A percentile compares a stretch with the other conserved stretches of the same genome.
These are phyloP conservation scores for Ichneumoninae sp. DNA, from an alignment of 2,888 invertebrate species.

Conservation along the genomic window DNA sequence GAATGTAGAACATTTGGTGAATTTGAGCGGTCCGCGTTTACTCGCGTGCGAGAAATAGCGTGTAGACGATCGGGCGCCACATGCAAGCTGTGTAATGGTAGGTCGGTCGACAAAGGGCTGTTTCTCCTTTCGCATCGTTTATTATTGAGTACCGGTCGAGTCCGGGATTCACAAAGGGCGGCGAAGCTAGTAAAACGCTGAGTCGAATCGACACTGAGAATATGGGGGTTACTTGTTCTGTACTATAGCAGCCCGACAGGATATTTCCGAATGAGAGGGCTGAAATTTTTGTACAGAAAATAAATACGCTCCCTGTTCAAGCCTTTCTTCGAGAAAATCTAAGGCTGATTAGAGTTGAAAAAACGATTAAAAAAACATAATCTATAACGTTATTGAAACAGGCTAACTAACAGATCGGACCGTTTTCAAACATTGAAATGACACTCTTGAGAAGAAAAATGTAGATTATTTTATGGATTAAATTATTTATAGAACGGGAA, in stretches of 20 bases:
- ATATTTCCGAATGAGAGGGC: neutral
- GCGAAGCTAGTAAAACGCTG: neutral
- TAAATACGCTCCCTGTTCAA: neutral
- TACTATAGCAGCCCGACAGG: neutral
- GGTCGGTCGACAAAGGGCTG: slow-evolving; percentile 19
- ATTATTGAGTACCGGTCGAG: neutral
- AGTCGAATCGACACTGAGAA: neutral
- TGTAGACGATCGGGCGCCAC: slow-evolving; percentile 69
- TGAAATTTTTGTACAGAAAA: neutral
- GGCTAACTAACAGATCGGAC: too few relatives aligned
- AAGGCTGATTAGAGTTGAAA: neutral
- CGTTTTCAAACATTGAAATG: neutral
- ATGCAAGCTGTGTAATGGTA: slow-evolving; percentile 67
- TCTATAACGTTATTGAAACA: neutral
- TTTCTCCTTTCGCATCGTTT: slow-evolving; percentile 34
- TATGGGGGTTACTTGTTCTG: neutral
- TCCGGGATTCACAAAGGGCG: neutral
- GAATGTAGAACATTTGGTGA: slow-evolving; percentile 21
- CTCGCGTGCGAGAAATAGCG: slow-evolving; percentile 50
- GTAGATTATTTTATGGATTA: too few relatives aligned
- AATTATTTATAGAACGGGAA: too few relatives aligned
- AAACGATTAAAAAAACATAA: too few relatives aligned
- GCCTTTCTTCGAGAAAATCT: neutral
- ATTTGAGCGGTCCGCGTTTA: slow-evolving; percentile 29
- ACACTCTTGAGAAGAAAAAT: neutral